Evolutionary conservation across 2,113 vertebrate genomes (phyloP), one percentile per base, ranked within the genome.

Genomic region (Chlamydotis undulata): DNA sequence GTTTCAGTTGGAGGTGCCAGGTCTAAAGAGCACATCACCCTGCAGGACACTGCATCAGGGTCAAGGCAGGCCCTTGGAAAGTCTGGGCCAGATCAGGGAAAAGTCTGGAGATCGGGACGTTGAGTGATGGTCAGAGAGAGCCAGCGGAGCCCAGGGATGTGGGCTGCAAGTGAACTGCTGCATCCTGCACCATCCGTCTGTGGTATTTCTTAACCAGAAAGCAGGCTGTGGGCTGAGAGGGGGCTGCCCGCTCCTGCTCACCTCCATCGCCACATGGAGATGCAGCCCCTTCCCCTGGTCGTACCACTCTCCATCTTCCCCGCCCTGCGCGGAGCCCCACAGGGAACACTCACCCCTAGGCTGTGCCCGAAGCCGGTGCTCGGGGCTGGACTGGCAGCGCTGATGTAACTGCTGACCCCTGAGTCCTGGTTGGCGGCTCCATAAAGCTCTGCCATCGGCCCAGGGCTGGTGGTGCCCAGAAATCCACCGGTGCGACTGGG

Each of bases 361-460:
- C 99, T 99, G 97, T 99, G 99, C 97, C 99, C 99, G 3, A 99
- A 99, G 96, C 99, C 99, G 15, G 99, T 99, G 98, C 98, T 99
- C 2, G 99, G 99, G 92, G 99, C 99, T 4, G 99, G 99, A 96
- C 99, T 99, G 57, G 99, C 99, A 96, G 99, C 99, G 4, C 99
- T 99, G 98, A 99, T 99, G 98, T 99, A 99, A 97, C 99, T 99
- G 98, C 99, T 99, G 97, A 99, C 99, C 45, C 99, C 99, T 2
- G 99, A 99, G 96, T 99, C 99, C 98, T 99, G 99, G 96, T 98
- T 98, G 98, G 99, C 98, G 0, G 99, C 98, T 87, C 99, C 99
- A 4, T 99, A 99, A 82, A 99, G 98, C 94, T 99, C 99, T 7
- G 99, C 99, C 99, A 99, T 99, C 9, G 99, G 99, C 69, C 99